A percentile compares a stretch with the other conserved stretches of the same genome.
Conservation (phyloP, 2,797 vertebrate genomes). For the Scolopax rusticola region DNA sequence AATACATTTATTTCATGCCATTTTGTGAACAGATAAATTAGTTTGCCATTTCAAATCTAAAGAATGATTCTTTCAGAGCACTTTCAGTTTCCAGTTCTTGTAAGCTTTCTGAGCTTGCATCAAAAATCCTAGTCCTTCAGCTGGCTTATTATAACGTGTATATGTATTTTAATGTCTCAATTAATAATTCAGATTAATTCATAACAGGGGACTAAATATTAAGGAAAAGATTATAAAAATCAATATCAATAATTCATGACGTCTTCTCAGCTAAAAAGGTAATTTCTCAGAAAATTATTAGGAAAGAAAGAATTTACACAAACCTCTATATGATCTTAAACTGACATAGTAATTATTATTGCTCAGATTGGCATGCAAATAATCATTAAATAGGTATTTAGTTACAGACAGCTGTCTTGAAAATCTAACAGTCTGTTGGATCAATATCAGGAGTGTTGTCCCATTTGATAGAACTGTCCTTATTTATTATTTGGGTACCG, state of each 20-base stretch:
- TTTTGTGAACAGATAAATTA: constrained; percentile 11
- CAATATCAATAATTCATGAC: constrained; percentile 47
- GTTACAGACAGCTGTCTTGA: constrained; percentile 21
- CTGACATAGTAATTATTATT: background rate
- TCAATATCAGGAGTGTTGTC: background rate
- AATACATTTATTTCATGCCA: background rate
- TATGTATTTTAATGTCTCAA: constrained; percentile 38
- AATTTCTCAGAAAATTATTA: constrained; percentile 45
- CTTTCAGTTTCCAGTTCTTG: background rate
- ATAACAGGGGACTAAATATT: constrained; percentile 47
- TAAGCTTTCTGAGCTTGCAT: background rate
- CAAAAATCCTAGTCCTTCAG: background rate
- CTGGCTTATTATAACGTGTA: background rate
- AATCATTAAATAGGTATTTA: constrained; percentile 22
- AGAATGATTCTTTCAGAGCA: background rate
- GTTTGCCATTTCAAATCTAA: constrained; percentile 11
- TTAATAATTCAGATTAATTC: constrained; percentile 68
- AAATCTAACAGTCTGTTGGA: constrained; percentile 12
- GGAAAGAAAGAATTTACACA: constrained; percentile 50
- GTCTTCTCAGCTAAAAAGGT: constrained; percentile 17
- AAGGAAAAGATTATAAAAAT: constrained; percentile 46
- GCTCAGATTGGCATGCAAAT: constrained; percentile 4
- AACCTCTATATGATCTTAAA: background rate
- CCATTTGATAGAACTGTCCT: background rate
- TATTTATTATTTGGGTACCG: background rate